Conservation (phyloP, 2,888 invertebrate species). For the Acanthoscelides obtectus region DNA sequence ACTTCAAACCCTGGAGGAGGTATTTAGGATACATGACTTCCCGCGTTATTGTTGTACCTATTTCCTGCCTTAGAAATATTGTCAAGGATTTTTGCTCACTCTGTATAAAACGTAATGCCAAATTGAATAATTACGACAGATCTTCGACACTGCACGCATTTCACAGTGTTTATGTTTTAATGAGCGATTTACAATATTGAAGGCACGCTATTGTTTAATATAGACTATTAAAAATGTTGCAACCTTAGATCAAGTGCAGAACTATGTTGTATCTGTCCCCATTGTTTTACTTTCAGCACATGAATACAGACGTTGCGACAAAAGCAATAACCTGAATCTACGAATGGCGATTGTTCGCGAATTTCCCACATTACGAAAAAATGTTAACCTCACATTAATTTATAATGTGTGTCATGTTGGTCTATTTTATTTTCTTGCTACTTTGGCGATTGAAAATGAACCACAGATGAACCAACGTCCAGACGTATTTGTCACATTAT, state of each 20-base stretch:
- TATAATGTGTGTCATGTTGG: not conserved
- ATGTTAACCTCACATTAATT: not conserved
- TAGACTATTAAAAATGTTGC: not conserved
- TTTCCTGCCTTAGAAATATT: too few relatives aligned
- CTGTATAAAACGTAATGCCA: too few relatives aligned
- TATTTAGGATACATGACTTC: too few relatives aligned
- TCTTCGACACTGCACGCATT: too few relatives aligned
- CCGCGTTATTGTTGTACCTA: too few relatives aligned
- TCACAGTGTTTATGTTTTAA: not conserved
- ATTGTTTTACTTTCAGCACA: not conserved
- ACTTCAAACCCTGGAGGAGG: too few relatives aligned
- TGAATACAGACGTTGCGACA: conserved; percentile 10
- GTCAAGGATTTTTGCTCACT: too few relatives aligned
- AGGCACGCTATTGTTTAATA: not conserved
- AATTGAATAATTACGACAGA: too few relatives aligned
- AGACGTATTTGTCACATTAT: too few relatives aligned
- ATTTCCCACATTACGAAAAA: not conserved
- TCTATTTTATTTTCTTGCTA: not conserved
- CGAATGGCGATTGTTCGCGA: not conserved
- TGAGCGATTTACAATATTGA: not conserved
- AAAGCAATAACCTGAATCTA: conserved; percentile 27
- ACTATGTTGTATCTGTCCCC: not conserved
- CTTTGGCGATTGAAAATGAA: too few relatives aligned
- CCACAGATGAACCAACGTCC: too few relatives aligned
- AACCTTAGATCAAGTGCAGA: not conserved